Base-by-base conservation (phyloP, 2,888 invertebrate species). In the Drosophila fungiperda region DNA sequence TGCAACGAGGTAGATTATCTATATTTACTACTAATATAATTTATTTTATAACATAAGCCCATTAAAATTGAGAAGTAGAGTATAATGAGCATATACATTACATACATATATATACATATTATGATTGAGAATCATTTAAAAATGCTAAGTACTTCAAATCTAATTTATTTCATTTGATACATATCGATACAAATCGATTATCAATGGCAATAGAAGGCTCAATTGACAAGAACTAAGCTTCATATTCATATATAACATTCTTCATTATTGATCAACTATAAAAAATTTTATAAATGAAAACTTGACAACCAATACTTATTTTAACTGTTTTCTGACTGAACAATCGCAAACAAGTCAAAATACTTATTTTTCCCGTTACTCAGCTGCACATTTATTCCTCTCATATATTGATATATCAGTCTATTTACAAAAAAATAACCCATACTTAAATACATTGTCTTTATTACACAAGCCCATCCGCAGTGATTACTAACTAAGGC, bases 401-500 rank as follows among this genome's bases (percentile, higher is more conserved):
- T 4, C 32, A 32, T 7, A n/a, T 50, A 23, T 68, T 26, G n/a
- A 33, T 67, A 12, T 50, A 50, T 20, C 38, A 17, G 32, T 29
- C 29, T 33, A 17, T 60, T 64, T 40, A 5, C 26, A 20, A n/a
- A 29, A 7, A 8, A 33, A 20, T 32, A 7, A 26, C 23, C 20
- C 58, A 20, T 20, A 55, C 64, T 49, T 26, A 58, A 67, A 62
- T 50, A 42, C 50, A 45, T 38, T 45, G 36, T 12, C 59, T 35
- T 52, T 36, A 42, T 9, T 12, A 9, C 12, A 8, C 53, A 68
- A 50, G 55, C 36, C 8, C 9, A 53, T 17, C 40, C 38, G 48
- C 61, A 67, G 69, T 80, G 82, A 87, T 83, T 88, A 83, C 77
- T 87, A 88, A 83, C 83, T 67, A 68, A 68, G 65, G 66, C 76